Percentiles rank a stretch among this genome's conserved stretches.
Conservation (phyloP, 2,113 vertebrate genomes). For the Chrysemys picta region DNA sequence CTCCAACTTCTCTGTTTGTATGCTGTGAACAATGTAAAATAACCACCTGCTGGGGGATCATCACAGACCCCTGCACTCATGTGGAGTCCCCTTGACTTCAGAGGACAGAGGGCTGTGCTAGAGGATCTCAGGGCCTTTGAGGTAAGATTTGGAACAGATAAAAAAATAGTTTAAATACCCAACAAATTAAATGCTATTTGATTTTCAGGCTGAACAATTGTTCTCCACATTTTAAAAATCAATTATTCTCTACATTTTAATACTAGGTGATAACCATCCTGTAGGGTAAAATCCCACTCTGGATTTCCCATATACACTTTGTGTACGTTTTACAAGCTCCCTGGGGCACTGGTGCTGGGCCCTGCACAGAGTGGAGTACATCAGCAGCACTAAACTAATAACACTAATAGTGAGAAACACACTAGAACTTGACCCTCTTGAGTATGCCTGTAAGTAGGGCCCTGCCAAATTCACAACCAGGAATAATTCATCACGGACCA, state of each 20-base stretch:
- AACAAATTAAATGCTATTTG: neutral
- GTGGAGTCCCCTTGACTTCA: neutral
- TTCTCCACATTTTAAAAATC: neutral
- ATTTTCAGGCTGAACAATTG: neutral
- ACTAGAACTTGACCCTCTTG: neutral
- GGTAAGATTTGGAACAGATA: neutral
- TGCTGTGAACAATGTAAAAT: neutral
- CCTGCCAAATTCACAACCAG: no score
- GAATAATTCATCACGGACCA: no score
- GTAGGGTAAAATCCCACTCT: neutral
- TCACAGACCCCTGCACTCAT: neutral
- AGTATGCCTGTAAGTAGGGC: neutral
- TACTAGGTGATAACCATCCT: neutral
- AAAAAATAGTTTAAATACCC: neutral
- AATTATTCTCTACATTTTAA: neutral
- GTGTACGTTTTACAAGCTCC: neutral
- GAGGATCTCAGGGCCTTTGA: neutral
- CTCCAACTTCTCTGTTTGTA: neutral
- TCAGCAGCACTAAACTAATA: neutral
- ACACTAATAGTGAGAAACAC: neutral
- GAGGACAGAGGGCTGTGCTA: neutral
- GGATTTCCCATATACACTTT: fast-evolving
- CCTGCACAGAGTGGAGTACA: neutral
- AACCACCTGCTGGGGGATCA: neutral
- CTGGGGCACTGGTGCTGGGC: no score